A percentile compares a stretch with the other conserved stretches of the same genome.
Evolutionary conservation across 2,888 invertebrate species (phyloP).

Genomic region (Achlya flavicornis): DNA sequence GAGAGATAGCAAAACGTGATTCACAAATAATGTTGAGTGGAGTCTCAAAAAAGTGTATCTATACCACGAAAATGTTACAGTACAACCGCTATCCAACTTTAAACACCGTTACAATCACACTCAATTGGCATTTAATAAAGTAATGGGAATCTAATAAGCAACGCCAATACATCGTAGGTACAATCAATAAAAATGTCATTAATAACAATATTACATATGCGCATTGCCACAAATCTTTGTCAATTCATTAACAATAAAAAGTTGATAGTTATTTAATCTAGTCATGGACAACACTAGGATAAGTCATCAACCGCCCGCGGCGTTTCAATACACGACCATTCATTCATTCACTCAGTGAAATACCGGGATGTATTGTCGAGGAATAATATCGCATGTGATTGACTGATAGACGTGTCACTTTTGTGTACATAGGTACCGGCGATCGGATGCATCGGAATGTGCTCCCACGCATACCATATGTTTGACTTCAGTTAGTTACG

Average conservation of each 20-base stretch:
- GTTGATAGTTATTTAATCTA: slow-evolving; percentile 40
- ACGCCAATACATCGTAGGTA: slow-evolving; percentile 11
- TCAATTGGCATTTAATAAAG: slow-evolving; percentile 7
- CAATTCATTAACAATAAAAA: background rate
- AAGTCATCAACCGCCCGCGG: slow-evolving; percentile 49
- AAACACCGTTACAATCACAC: background rate
- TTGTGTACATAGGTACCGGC: slow-evolving; percentile 14
- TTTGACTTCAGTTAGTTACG: slow-evolving; percentile 10
- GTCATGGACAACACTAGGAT: slow-evolving; percentile 39
- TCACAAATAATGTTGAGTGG: no score
- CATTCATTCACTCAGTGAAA: slow-evolving; percentile 49
- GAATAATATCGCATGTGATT: slow-evolving; percentile 28
- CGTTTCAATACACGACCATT: slow-evolving; percentile 40
- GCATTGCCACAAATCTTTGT: slow-evolving; percentile 1
- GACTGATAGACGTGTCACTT: slow-evolving; percentile 30
- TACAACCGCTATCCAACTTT: no score
- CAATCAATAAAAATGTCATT: slow-evolving; percentile 11
- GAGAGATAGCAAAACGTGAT: no score
- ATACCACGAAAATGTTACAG: no score
- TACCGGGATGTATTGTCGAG: slow-evolving; percentile 45
- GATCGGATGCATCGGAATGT: slow-evolving; percentile 23
- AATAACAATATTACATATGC: slow-evolving; percentile 9
- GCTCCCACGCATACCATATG: slow-evolving; percentile 34
- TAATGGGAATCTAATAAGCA: slow-evolving; percentile 12
- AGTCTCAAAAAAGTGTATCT: no score